phyloP scores from a whole-genome alignment of 2,888 invertebrate genomes.

The Amphiduros pacificus region DNA sequence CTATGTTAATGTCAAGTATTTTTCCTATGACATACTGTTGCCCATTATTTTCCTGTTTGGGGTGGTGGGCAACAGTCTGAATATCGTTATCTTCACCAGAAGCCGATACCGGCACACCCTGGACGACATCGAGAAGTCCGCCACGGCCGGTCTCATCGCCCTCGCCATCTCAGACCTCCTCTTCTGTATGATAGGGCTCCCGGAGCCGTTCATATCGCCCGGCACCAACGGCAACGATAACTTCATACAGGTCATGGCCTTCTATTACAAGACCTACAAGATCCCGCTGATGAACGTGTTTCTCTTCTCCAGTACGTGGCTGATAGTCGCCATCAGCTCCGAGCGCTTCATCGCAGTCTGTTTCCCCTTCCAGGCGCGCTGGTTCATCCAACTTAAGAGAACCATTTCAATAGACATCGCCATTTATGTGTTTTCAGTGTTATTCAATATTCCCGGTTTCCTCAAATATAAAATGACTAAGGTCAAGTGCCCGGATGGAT shows the following conservation, averaged over 20 bases:
- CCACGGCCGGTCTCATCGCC: slow-evolving; percentile 24
- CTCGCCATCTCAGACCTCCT: slow-evolving; percentile 26
- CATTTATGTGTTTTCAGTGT: slow-evolving; percentile 5
- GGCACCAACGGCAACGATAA: slow-evolving; percentile 3
- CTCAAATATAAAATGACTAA: slow-evolving; percentile 1
- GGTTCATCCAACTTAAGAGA: slow-evolving; percentile 8
- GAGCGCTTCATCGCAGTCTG: slow-evolving; percentile 15
- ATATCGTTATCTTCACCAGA: slow-evolving; percentile 12
- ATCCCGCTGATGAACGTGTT: slow-evolving; percentile 14
- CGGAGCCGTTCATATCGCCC: background rate
- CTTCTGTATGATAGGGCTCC: slow-evolving; percentile 24
- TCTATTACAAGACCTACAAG: slow-evolving; percentile 12
- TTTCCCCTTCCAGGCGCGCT: slow-evolving; percentile 10
- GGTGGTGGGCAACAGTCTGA: slow-evolving; percentile 11
- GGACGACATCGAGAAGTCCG: slow-evolving; percentile 23
- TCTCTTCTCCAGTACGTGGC: slow-evolving; percentile 16
- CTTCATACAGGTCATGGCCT: background rate
- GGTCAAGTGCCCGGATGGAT: background rate
- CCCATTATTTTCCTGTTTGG: slow-evolving; percentile 13
- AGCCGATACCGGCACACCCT: slow-evolving; percentile 9
- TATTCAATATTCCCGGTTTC: slow-evolving; percentile 17
- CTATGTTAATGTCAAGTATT: background rate
- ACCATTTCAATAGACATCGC: slow-evolving; percentile 9
- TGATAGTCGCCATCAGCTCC: slow-evolving; percentile 12
- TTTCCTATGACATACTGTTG: background rate